phyloP scores from a whole-genome alignment of 1,140 invertebrate genomes.

The Coptotermes formosanus region DNA sequence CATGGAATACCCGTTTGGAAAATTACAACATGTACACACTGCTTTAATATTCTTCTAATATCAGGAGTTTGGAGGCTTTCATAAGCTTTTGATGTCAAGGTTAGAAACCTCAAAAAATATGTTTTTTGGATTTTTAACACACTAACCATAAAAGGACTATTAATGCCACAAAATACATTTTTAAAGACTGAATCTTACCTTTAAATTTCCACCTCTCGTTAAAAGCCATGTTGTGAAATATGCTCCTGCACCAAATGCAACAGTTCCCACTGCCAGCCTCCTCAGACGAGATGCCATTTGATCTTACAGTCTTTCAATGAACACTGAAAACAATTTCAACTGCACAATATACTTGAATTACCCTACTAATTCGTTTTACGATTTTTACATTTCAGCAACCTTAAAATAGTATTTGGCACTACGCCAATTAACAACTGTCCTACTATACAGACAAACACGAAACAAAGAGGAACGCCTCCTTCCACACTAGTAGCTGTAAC shows the following conservation, averaged over 20 bases:
- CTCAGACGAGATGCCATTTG: slow-evolving; percentile 52
- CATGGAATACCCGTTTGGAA: no score
- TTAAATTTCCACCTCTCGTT: slow-evolving; percentile 49
- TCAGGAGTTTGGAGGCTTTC: no score
- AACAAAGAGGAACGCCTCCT: not conserved
- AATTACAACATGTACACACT: no score
- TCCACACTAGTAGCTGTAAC: not conserved
- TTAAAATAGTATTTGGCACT: not conserved
- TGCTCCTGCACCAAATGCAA: slow-evolving; percentile 52
- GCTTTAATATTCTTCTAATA: no score
- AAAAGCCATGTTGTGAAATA: slow-evolving; percentile 53
- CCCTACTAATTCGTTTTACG: not conserved
- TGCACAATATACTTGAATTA: not conserved
- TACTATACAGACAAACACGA: not conserved
- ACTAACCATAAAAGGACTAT: no score
- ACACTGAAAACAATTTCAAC: not conserved
- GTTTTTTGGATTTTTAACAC: no score
- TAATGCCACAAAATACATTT: no score
- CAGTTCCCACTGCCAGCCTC: slow-evolving; percentile 50
- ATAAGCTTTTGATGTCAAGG: no score
- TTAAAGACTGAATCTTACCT: slow-evolving; percentile 32
- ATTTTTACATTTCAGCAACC: not conserved
- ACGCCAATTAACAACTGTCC: not conserved
- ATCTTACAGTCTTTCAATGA: not conserved
- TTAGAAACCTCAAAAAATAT: no score